These are phyloP conservation scores for Pantherophis vulpinus DNA, from an alignment of 2,797 vertebrate genomes.

Conservation along the genomic window DNA sequence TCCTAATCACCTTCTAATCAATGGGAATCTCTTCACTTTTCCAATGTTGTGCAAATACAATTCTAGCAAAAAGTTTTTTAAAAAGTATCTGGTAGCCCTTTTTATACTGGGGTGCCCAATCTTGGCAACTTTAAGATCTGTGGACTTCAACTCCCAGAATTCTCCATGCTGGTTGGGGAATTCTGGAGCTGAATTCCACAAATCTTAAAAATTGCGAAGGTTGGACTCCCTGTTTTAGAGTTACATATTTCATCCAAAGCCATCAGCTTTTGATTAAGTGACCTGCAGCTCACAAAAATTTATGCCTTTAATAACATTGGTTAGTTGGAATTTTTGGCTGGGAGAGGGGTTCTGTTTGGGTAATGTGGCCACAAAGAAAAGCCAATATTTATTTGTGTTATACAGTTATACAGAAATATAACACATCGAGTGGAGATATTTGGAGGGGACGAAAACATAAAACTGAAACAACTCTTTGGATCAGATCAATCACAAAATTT, in stretches of 20 bases:
- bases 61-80: no score
- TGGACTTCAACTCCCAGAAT: background rate
- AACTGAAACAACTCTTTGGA: background rate
- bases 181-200: background rate
- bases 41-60: no score
- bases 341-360: background rate
- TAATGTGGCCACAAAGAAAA: background rate
- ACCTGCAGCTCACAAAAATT: background rate
- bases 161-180: background rate
- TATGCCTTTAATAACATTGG: background rate
- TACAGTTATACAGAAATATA: background rate
- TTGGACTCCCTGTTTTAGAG: background rate
- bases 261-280: background rate
- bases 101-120: background rate
- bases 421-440: background rate
- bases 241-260: background rate
- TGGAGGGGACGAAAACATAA: background rate
- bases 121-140: background rate
- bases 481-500: background rate
- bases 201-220: background rate
- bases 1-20: no score
- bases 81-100: background rate
- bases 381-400: background rate
- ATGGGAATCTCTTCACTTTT: no score
- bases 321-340: background rate